Evolutionary conservation across 2,797 vertebrate genomes (phyloP), one percentile per base, ranked within the genome.

Genomic region (Merluccius polli): DNA sequence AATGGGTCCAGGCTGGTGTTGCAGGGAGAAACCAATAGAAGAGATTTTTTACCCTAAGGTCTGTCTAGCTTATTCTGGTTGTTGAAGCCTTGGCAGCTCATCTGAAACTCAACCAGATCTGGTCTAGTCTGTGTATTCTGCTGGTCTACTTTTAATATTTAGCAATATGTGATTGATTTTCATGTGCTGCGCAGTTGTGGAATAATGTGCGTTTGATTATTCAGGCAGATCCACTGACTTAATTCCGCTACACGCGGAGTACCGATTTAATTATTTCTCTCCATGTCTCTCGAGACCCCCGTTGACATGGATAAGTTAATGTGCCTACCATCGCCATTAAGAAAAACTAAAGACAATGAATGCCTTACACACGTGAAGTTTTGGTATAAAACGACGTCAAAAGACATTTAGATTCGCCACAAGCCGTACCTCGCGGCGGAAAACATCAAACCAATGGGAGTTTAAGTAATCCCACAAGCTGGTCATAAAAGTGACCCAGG

Each of bases 31-130:
- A 29, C 27, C 36, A 41, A n/a, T 13, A 8, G 18, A 48, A 21
- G 16, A 16, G 15, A 13, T 77, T 78, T 79, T 73, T 83, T 74
- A 15, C 44, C 44, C 44, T 15, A 21, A 52, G 44, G 44, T 52
- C 44, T 21, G 18, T 52, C 44, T 52, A 4, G 44, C 44, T 18
- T 21, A 21, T 52, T 52, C 44, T 52, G 16, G 44, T 52, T 52
- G 44, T 52, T 52, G 44, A 52, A 15, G 2, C 18, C 44, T 21
- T 52, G 44, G 44, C 44, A 18, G 44, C 3, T 52, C 44, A 52
- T 52, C 44, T 52, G 44, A 52, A 52, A 52, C 44, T 35, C 33
- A 8, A 3, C 33, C 44, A 15, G 21, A 52, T 52, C 44, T 18
- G 44, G 5, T 52, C 18, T 6, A 18, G 52, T 59, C 11, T 59